Base-by-base conservation (phyloP, 2,888 invertebrate genomes). In the Siphonodentalium dalli region DNA sequence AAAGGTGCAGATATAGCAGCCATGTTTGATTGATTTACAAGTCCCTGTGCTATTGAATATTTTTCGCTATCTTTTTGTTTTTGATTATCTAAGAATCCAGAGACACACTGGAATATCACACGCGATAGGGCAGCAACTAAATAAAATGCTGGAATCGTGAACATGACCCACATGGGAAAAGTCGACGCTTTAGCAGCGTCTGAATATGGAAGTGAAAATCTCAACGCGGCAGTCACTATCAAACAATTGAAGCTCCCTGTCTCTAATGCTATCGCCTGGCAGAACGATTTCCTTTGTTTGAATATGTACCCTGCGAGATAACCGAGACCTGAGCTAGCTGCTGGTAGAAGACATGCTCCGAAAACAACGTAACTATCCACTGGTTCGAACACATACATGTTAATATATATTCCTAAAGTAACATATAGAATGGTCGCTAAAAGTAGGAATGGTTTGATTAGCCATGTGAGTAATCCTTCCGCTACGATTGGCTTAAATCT, bases 391-490 rank as follows among this genome's bases (percentile, higher is more conserved):
- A 78, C 73, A 55, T 80, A 80, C 71, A 77, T 74, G 63, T 80
- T 80, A 58, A 79, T 78, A 64, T 80, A 80, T 34, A 80, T 71
- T 47, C 80, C 80, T 11, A 80, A 66, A n/a, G 80, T 80, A 53
- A 78, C 70, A 58, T 77, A 77, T 35, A 80, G 65, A 41, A 80
- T 77, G 48, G 73, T 68, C 45, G 75, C 72, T 31, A 80, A 69
- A 33, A 80, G 71, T 38, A 80, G 65, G 48, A 78, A 68, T 20
- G 80, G 80, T 57, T 78, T 76, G 45, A 77, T 73, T 45, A 79
- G 56, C 80, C 80, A 80, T 48, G 66, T 78, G 23, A 80, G 68
- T 43, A 78, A 56, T 24, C 69, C 77, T 40, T 78, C 77, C 4
- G 79, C 75, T 13, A 74, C 68, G 7, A 44, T 49, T 8, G 77